Base-by-base conservation (phyloP, 2,113 vertebrate genomes). In the Boulengerochromis microlepis region DNA sequence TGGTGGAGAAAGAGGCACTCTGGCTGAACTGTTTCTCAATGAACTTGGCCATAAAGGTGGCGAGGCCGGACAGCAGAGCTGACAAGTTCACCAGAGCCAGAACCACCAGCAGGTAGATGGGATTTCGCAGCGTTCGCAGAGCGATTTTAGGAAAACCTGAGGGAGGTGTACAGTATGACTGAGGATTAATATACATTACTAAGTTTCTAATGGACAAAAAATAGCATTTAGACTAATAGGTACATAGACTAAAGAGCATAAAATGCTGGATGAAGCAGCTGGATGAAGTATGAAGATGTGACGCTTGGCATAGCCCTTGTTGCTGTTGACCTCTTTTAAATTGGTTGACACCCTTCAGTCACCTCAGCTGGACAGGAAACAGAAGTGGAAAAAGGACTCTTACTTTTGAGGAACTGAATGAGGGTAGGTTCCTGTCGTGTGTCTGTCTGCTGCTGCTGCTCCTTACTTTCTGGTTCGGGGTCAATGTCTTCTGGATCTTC, bases 1-100 rank as follows among this genome's bases (percentile, higher is more conserved):
- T 93, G 93, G 96, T 98, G 94, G 99, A 98, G 1, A 97, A 93
- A 47, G 97, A 96, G 0, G 96, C 96, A 0, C 97, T 97, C 92
- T 97, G 83, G 16, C 92, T 96, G 92, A 99, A 99, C 85, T 99
- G 99, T 3, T 94, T 96, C 94, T 99, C 98, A 18, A 99, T 96
- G 93, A 98, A 98, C 94, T 99, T 99, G 29, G 96, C 94, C 97
- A 99, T 97, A 92, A 99, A 99, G 0, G 97, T 99, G 15, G 97
- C 97, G 9, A 98, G 91, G 1, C 98, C 98, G 0, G 98, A 96
- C 1, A 97, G 95, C 97, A 98, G 96, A 61, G 96, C 97, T 0
- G 97, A 97, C 83, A 97, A 81, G 91, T 97, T 97, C 31, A 98
- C 97, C 94, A 98, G 98, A 0, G 97, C 97, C 94, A 99, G 90